Conservation (phyloP, 1,140 invertebrate genomes). For the Venustaconcha ellipsiformis region DNA sequence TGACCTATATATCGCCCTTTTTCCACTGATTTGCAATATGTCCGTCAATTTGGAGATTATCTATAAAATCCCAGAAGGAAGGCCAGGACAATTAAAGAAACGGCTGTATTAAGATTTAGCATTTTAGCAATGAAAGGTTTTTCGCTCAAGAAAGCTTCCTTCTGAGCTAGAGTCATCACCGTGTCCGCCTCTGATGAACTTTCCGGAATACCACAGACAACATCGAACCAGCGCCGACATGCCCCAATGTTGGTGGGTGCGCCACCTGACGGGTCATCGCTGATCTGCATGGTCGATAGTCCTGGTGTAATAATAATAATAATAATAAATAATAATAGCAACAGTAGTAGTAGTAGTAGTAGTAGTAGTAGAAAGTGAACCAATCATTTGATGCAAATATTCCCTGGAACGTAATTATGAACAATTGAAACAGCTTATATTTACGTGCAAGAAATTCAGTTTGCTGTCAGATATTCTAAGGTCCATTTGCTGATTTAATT, state of each 20-base stretch:
- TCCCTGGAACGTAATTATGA: no score
- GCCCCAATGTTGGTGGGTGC: slow-evolving; percentile 2
- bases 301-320: background rate
- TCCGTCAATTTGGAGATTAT: background rate
- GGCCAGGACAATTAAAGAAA: slow-evolving; percentile 40
- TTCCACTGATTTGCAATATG: no score
- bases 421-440: no score
- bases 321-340: background rate
- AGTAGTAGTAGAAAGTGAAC: background rate
- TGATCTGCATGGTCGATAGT: background rate
- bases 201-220: slow-evolving; percentile 43
- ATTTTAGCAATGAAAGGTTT: slow-evolving; percentile 29
- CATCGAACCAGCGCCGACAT: slow-evolving; percentile 31
- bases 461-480: no score
- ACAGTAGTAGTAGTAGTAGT: background rate
- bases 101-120: slow-evolving; percentile 45
- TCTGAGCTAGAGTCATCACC: slow-evolving; percentile 36
- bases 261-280: background rate
- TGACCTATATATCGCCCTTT: no score
- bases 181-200: slow-evolving; percentile 16
- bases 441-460: no score
- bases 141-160: slow-evolving; percentile 37
- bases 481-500: no score
- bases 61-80: slow-evolving; percentile 46
- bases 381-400: background rate